Base-by-base conservation (phyloP, 2,113 vertebrate genomes). In the Haliaeetus leucogaster region DNA sequence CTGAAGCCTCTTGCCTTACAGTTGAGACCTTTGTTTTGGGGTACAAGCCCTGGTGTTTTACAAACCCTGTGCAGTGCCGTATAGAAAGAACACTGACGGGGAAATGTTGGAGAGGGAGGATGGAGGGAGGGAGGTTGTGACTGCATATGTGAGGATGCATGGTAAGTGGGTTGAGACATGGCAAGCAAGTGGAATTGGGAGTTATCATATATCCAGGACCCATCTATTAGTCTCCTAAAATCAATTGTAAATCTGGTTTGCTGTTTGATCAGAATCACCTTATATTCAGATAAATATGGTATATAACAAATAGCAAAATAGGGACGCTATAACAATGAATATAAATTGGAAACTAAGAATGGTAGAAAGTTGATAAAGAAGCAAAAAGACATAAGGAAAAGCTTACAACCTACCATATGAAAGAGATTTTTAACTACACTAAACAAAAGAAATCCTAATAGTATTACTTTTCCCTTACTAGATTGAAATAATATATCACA, bases 401-500 rank as follows among this genome's bases (percentile, higher is more conserved):
- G 1, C 15, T 55, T 68, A 40, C 13, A 67, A 72, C 1, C 8
- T 53, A 48, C 21, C 11, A 13, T 32, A 55, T 55, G 58, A 70
- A 50, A 67, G 10, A 63, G 3, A 38, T 71, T 89, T 90, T 89
- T 50, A 82, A 65, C 45, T 67, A 42, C 29, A 66, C 4, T 16
- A 42, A 58, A 72, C 32, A 86, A 84, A 82, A 79, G 43, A 84
- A 87, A 61, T 87, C 19, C 14, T 79, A 94, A 61, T n/a, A 77
- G 38, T 56, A 76, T n/a, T 76, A n/a, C 7, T 76, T 90, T 72
- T 67, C 8, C 16, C 43, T 79, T 67, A 63, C 11, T 62, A 63
- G n/a, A 67, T 52, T 84, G 77, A 91, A 97, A 85, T 55, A 55
- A 84, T 93, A 59, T n/a, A 79, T 91, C 29, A 87, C 59, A 93